These are phyloP conservation scores for Paragorgia papillata DNA, from an alignment of 92 coral and sea anemone species.

Conservation along the genomic window DNA sequence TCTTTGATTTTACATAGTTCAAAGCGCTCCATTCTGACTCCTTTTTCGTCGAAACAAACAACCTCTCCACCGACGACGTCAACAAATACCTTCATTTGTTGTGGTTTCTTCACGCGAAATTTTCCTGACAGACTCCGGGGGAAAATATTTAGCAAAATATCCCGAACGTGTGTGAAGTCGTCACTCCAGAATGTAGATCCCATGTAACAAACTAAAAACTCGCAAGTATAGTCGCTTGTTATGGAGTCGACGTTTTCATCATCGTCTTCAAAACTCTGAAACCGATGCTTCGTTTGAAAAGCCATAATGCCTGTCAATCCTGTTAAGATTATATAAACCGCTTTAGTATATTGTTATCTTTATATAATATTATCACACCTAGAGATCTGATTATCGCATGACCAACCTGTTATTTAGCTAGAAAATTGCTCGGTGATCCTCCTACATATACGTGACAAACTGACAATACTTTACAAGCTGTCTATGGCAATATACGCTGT, in stretches of 20 bases:
- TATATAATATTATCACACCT: no score
- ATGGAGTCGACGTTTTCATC: background rate
- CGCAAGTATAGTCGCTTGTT: background rate
- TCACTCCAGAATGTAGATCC: constrained; percentile 18
- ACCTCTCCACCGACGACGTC: constrained; percentile 5
- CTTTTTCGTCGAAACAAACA: constrained; percentile 4
- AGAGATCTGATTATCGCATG: no score
- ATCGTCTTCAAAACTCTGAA: constrained; percentile 14
- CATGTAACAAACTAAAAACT: constrained; percentile 1
- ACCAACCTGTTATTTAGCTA: no score
- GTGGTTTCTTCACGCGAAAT: constrained; percentile 12
- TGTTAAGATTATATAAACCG: background rate
- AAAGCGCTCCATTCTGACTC: background rate
- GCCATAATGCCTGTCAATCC: background rate
- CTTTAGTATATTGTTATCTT: no score
- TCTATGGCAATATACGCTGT: no score
- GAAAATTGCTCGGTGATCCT: no score
- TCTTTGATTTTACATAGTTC: constrained; percentile 11
- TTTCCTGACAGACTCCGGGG: constrained; percentile 5
- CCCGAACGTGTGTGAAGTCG: constrained; percentile 6
- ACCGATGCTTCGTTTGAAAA: background rate
- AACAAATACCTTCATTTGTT: background rate
- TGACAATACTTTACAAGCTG: no score
- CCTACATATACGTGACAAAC: no score
- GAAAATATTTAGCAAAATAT: background rate